phyloP scores from a whole-genome alignment of 2,888 invertebrate species.

The Tetanocera ferruginea region DNA sequence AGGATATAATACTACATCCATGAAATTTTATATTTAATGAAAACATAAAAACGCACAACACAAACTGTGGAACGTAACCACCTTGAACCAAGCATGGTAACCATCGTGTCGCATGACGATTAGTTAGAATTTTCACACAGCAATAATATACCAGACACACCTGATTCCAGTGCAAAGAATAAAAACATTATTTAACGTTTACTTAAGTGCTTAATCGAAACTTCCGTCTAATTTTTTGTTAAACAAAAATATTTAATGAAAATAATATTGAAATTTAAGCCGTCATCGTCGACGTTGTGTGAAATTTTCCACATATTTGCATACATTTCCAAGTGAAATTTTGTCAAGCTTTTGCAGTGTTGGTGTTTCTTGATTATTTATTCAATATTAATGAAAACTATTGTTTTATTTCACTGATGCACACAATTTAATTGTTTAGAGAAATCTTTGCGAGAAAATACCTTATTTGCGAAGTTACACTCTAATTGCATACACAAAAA shows the following conservation, averaged over 20 bases:
- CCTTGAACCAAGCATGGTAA: neutral
- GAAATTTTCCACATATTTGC: neutral
- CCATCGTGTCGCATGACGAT: neutral
- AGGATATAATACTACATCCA: neutral
- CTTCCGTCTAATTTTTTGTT: no score
- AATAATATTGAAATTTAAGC: neutral
- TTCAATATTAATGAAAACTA: neutral
- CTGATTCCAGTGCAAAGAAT: no score
- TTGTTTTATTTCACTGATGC: neutral
- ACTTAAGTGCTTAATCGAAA: no score
- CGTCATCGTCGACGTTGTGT: neutral
- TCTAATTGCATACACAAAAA: constrained; percentile 67
- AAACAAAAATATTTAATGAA: no score
- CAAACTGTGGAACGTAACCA: neutral
- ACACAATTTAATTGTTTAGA: neutral
- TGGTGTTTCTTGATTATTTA: neutral
- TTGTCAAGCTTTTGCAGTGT: neutral
- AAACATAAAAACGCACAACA: neutral
- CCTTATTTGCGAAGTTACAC: constrained; percentile 58
- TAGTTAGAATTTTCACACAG: neutral
- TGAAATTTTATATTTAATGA: neutral
- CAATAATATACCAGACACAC: no score
- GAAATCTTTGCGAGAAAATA: constrained; percentile 39
- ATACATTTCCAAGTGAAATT: neutral
- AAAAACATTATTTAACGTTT: neutral